Evolutionary conservation across 2,888 invertebrate species (phyloP), one percentile per base, ranked within the genome.

Genomic region (Eupeodes luniger): DNA sequence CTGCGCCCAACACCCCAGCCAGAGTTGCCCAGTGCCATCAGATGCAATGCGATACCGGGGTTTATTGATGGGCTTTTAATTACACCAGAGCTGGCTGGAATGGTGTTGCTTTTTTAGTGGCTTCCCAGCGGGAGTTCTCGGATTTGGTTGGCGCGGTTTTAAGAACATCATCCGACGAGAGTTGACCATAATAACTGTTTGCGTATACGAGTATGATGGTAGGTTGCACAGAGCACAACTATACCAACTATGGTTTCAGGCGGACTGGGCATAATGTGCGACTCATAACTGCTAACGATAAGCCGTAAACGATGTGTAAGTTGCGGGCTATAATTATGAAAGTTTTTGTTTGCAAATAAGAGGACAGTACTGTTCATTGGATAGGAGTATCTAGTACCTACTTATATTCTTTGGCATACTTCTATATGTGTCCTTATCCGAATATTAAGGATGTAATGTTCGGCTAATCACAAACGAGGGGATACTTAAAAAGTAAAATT

Each of bases 1-100:
- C 85, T 85, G 81, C 69, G 78, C 85, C 88, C 85, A 66, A 81
- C 87, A 88, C 80, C 88, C 88, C 88, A 70, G 81, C 81, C 81
- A 62, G 4, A 10, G 16, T 55, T 7, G 7, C 9, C 6, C 40
- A 40, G 40, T 40, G 40, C 40, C 40, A 40, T 40, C 40, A 88
- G 88, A 88, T 85, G 88, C 85, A 88, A 88, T 88, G 85, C 81
- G 88, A 88, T 88, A 88, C 85, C 53, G 81, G 81, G 88, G 81
- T 66, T 88, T 88, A 88, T 88, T 88, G 88, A 88, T 88, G 88
- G 84, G 84, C 88, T 88, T 88, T 88, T 88, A 88, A 88, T 88
- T 88, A 85, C 88, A 78, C 77, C 53, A 74, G 64, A 59, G 51
- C 79, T 51, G 62, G 72, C 62, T 19, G 85, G 74, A 40, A 44